Percentiles rank a stretch among this genome's conserved stretches.
Evolutionary conservation across 1,140 invertebrate genomes (phyloP).

Genomic region (Drosophila nikananu): DNA sequence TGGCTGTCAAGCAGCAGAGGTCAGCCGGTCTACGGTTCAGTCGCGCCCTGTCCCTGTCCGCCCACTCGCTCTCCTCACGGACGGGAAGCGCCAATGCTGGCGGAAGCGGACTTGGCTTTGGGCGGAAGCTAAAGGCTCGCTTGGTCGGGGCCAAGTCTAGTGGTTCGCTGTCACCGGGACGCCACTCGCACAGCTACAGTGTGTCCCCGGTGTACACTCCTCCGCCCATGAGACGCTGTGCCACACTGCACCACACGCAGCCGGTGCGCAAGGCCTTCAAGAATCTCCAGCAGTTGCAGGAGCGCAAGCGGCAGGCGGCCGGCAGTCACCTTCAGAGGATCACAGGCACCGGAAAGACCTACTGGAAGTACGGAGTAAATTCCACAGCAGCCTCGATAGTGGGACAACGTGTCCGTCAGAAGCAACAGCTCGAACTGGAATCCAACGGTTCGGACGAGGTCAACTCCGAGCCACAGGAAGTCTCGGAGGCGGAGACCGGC

Average conservation of each 20-base stretch:
- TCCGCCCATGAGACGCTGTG: slow-evolving; percentile 77
- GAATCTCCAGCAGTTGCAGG: slow-evolving; percentile 71
- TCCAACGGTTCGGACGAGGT: slow-evolving; percentile 65
- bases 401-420: slow-evolving; percentile 60
- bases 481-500: slow-evolving; percentile 66
- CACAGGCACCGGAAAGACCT: slow-evolving; percentile 74
- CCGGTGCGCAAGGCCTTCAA: slow-evolving; percentile 77
- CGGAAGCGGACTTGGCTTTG: slow-evolving; percentile 52
- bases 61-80: slow-evolving; percentile 66
- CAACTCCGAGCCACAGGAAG: slow-evolving; percentile 53
- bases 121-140: slow-evolving; percentile 70
- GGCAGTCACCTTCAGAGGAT: slow-evolving; percentile 60
- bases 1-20: slow-evolving; percentile 61
- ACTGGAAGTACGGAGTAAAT: slow-evolving; percentile 79
- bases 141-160: slow-evolving; percentile 68
- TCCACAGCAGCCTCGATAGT: slow-evolving; percentile 80
- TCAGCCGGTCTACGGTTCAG: slow-evolving; percentile 68
- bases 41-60: slow-evolving; percentile 75
- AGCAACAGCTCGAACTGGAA: slow-evolving; percentile 57
- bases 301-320: slow-evolving; percentile 62
- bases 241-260: slow-evolving; percentile 73
- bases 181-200: slow-evolving; percentile 74
- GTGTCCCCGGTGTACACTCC: slow-evolving; percentile 77
- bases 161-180: slow-evolving; percentile 66
- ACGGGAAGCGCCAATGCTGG: slow-evolving; percentile 14